These are phyloP conservation scores for Pelecanoides urinatrix DNA, from an alignment of 2,113 vertebrate species.

Conservation along the genomic window DNA sequence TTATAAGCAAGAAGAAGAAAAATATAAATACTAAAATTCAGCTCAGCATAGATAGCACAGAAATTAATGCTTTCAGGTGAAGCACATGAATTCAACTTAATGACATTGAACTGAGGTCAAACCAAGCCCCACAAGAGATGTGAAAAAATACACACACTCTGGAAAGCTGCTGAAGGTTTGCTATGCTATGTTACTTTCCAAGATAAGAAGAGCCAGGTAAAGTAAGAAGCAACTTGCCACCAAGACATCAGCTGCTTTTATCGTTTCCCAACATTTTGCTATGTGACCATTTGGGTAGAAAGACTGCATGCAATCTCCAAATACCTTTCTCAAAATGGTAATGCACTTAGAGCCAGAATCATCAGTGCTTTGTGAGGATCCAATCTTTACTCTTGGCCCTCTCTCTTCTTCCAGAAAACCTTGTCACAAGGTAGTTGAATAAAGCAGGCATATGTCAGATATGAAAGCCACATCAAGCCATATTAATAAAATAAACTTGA, in stretches of 20 bases:
- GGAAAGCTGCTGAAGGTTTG: not conserved
- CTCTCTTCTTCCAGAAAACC: not conserved
- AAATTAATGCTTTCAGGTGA: not conserved
- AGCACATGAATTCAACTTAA: not conserved
- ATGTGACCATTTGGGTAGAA: not conserved
- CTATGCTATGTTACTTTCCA: not conserved
- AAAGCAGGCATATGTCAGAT: not conserved
- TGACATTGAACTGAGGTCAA: not conserved
- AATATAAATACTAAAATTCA: not conserved
- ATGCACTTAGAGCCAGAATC: not conserved
- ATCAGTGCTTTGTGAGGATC: not conserved
- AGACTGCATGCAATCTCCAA: not conserved
- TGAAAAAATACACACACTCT: not conserved
- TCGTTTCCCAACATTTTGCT: not conserved
- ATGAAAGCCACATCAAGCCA: not conserved
- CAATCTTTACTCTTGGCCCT: not conserved
- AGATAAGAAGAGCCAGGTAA: not conserved
- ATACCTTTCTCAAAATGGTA: not conserved
- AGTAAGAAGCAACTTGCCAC: not conserved
- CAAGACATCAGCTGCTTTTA: not conserved
- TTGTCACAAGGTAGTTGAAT: not conserved
- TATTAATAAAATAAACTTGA: not conserved
- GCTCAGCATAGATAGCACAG: not conserved
- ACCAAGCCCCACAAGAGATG: not conserved
- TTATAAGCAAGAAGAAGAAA: not conserved